Conservation (phyloP, 2,797 vertebrate genomes). For the Pelodytes ibericus region DNA sequence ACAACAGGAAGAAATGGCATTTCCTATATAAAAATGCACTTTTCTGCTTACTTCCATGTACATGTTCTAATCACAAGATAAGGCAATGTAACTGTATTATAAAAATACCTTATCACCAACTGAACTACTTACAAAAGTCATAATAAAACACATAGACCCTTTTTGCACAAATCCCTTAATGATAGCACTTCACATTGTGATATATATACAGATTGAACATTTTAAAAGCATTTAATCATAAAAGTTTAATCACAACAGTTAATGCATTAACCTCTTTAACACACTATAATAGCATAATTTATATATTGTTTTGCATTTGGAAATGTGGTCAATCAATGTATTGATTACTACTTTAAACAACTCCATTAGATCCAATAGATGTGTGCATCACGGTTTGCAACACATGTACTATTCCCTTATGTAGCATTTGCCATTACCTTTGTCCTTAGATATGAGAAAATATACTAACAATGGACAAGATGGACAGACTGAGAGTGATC, state of each 20-base stretch:
- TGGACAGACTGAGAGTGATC: no score
- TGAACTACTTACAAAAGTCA: no score
- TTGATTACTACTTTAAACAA: background rate
- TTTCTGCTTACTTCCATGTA: no score
- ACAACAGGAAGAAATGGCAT: no score
- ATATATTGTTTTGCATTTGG: constrained; percentile 43
- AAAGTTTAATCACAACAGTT: constrained; percentile 7
- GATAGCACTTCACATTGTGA: background rate
- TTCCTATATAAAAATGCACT: no score
- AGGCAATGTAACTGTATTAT: no score
- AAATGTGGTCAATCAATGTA: constrained; percentile 55
- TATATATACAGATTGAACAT: background rate
- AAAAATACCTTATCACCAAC: no score
- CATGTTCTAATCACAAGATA: no score
- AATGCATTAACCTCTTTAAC: constrained; percentile 74
- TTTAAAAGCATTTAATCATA: background rate
- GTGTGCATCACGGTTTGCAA: background rate
- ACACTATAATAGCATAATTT: constrained; percentile 20
- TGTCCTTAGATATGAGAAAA: no score
- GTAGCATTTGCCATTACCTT: background rate
- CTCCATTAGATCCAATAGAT: background rate
- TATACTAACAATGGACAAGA: no score
- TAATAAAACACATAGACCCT: no score
- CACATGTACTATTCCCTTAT: background rate
- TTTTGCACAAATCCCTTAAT: no score